Conservation (phyloP, 1,140 invertebrate genomes). For the Thalassaphorura encarpata region DNA sequence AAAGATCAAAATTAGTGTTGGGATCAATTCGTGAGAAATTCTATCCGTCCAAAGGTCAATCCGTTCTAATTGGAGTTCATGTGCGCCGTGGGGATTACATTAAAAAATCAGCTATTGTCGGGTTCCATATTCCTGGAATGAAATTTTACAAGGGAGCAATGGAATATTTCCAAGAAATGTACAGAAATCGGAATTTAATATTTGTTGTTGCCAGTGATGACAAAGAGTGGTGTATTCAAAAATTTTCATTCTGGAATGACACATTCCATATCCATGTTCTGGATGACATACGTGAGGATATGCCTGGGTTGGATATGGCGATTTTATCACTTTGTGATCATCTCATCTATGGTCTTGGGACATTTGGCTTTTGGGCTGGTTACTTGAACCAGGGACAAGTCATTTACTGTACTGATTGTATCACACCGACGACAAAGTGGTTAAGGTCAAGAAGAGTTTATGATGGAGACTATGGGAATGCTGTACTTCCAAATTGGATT, state of each 20-base stretch:
- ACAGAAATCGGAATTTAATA: neutral
- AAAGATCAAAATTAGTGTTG: neutral
- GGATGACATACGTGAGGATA: neutral
- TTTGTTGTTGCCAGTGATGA: neutral
- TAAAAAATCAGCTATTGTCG: neutral
- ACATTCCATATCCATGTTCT: neutral
- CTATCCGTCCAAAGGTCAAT: neutral
- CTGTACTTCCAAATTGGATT: too few relatives aligned
- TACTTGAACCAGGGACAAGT: neutral
- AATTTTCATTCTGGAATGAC: neutral
- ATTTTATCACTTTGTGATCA: neutral
- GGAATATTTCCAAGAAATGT: neutral
- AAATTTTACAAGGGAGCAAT: neutral
- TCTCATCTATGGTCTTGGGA: neutral
- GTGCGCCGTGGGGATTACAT: neutral
- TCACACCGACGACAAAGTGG: too few relatives aligned
- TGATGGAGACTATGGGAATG: too few relatives aligned
- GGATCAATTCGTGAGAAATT: neutral
- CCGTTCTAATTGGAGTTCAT: neutral
- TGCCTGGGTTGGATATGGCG: neutral
- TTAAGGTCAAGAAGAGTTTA: too few relatives aligned
- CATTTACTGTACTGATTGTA: too few relatives aligned
- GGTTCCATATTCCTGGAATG: neutral
- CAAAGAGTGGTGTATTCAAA: neutral
- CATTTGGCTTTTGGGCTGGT: neutral